A percentile compares a stretch with the other conserved stretches of the same genome.
Evolutionary conservation across 2,797 vertebrate genomes (phyloP).

Genomic region (Crypturellus tataupa): DNA sequence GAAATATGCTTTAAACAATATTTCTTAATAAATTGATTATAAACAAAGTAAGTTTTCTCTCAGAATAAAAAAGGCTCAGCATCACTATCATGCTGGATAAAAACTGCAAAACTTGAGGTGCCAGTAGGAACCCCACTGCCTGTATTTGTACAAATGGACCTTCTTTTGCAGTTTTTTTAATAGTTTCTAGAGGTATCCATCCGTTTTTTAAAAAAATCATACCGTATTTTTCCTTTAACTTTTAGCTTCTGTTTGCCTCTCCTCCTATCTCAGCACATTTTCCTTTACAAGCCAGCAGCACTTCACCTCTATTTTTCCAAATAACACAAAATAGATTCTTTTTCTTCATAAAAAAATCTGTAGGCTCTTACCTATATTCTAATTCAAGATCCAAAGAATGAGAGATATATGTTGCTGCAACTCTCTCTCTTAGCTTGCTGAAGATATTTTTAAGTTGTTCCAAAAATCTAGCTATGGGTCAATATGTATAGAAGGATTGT

Average conservation of each 20-base stretch:
- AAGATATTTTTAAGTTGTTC: neutral
- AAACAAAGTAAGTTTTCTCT: neutral
- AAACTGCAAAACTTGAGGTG: neutral
- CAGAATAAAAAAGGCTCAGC: neutral
- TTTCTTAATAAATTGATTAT: neutral
- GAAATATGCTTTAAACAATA: neutral
- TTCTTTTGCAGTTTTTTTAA: neutral
- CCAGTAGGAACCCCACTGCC: neutral
- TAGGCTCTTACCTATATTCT: neutral
- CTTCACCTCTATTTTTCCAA: slow-evolving; percentile 7
- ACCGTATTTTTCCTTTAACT: slow-evolving; percentile 1
- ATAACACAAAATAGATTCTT: neutral
- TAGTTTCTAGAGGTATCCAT: slow-evolving; percentile 4
- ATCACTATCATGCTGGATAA: neutral
- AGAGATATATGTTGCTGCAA: neutral
- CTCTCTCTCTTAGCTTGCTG: neutral
- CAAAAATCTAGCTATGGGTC: neutral
- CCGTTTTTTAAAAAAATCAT: neutral
- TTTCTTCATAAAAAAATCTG: neutral
- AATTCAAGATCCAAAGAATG: neutral
- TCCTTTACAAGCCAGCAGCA: neutral
- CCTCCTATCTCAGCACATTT: neutral
- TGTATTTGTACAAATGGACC: neutral
- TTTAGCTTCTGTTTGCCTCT: neutral
- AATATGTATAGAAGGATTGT: neutral